phyloP scores from a whole-genome alignment of 2,113 vertebrate species.

The Gambusia holbrooki region DNA sequence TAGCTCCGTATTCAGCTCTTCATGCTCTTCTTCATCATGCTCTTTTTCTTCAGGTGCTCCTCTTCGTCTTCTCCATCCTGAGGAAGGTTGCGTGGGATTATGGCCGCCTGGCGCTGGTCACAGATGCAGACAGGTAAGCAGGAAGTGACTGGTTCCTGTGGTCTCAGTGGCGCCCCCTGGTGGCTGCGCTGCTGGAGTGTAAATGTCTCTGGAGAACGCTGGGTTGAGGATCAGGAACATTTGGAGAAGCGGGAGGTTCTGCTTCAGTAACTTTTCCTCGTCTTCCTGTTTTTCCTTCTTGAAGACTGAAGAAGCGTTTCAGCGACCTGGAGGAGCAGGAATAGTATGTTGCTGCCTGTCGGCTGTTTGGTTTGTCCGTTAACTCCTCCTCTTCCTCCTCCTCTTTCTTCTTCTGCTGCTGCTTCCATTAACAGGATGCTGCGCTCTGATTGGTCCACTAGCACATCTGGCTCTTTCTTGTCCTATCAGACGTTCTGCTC shows the following conservation, averaged over 20 bases:
- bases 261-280: background rate
- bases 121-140: constrained; percentile 94
- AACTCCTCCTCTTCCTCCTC: constrained; percentile 16
- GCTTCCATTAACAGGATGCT: constrained; percentile 42
- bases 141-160: background rate
- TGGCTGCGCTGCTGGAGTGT: background rate
- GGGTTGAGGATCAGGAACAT: no score
- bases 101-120: constrained; percentile 95
- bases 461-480: constrained; percentile 14
- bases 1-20: no score
- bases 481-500: constrained; percentile 1
- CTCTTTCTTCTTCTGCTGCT: constrained; percentile 12
- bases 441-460: constrained; percentile 48
- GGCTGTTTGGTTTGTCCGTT: constrained; percentile 30
- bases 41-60: constrained; percentile 82
- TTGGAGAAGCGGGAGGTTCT: no score
- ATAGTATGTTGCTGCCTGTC: constrained; percentile 85
- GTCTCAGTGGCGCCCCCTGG: background rate
- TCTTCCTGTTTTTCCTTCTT: constrained; percentile 22
- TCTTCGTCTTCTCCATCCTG: constrained; percentile 95
- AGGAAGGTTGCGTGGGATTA: constrained; percentile 98
- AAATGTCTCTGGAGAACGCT: background rate
- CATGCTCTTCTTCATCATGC: background rate
- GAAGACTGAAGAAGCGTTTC: constrained; percentile 74
- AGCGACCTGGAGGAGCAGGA: constrained; percentile 84